Evolutionary conservation across 2,113 vertebrate genomes (phyloP), one percentile per base, ranked within the genome.

Genomic region (Rhombomys opimus): DNA sequence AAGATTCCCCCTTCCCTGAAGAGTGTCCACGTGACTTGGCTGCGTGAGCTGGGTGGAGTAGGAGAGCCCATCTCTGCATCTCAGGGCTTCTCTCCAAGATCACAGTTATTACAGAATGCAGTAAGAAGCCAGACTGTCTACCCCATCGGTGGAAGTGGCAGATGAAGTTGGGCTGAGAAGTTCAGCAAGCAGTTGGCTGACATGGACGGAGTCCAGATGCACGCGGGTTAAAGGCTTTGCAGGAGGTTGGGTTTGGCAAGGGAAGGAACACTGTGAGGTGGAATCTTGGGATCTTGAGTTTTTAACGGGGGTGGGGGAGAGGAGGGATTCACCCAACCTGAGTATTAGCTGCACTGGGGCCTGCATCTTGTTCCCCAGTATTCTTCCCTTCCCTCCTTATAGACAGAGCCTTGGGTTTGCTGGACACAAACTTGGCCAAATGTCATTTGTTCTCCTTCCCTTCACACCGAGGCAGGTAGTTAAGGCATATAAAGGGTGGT

Each of bases 401-500:
- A 32, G 2, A 72, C 23, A 35, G 18, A 78, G 30, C 22, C 57
- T 52, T 5, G 0, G 41, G 4, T 72, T 65, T 67, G 2, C 0
- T 78, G 38, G 59, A 46, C 32, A 46, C 32, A 52, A 17, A 84
- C 2, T 7, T 12, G 11, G 23, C 7, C 5, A 2, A 50, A n/a
- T 15, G 32, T 7, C 3, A 0, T 3, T 57, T 84, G 25, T 1
- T 35, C 5, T 12, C 20, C 32, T 59, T 38, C 30, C 1, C 1
- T 1, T 10, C 57, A 15, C 13, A 2, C 7, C 3, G 0, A 12
- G 41, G 17, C 13, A 32, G 73, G 46, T 27, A 4, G 50, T 41
- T 32, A 25, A 5, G 38, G 59, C 0, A 0, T 25, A 9, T 27
- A 8, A 65, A 61, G 35, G 59, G 10, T 9, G 50, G 89, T n/a